Base-by-base conservation (phyloP, 2,797 vertebrate species). In the Serranus cabrilla region DNA sequence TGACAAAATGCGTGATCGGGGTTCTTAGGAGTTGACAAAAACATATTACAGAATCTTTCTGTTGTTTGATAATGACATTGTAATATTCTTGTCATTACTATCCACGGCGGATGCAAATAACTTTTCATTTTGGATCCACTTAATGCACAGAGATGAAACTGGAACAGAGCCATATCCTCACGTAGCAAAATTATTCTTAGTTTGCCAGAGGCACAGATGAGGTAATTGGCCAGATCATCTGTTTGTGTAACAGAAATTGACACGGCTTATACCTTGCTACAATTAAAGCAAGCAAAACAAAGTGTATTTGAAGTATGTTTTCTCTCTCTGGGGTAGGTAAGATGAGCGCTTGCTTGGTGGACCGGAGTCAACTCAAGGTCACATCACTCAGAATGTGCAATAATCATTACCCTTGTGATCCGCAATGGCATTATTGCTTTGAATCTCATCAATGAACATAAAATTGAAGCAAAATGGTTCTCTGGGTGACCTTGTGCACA, bases 361-460 rank as follows among this genome's bases (percentile, higher is more conserved):
- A 76, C 52, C 7, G 57, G 64, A 89, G 86, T 89, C 87, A 88
- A 76, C 57, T 65, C 81, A 87, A 88, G 90, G 89, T 91, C 87
- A 81, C 71, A 77, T 78, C 78, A 52, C 52, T 75, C 50, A 63
- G 67, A 71, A 74, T 47, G 65, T 59, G 59, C 80, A 84, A 78
- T 87, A 70, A 89, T 90, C 81, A 74, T 92, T 89, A 88, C 73
- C 88, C 78, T 71, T 73, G 68, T 84, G 79, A 87, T 86, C 80
- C 7, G 14, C 70, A 43, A 27, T 79, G 65, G 84, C 79, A 83
- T 82, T 84, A 83, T 75, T 85, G 79, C 90, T 65, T 70, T 78
- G 65, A 81, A 88, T 85, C 82, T 85, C 85, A 80, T 87, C 87
- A 85, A 71, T 85, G 82, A 72, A 84, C 70, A 87, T 87, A 82